phyloP scores from a whole-genome alignment of 2,888 invertebrate species.

The Leptura quadrifasciata region DNA sequence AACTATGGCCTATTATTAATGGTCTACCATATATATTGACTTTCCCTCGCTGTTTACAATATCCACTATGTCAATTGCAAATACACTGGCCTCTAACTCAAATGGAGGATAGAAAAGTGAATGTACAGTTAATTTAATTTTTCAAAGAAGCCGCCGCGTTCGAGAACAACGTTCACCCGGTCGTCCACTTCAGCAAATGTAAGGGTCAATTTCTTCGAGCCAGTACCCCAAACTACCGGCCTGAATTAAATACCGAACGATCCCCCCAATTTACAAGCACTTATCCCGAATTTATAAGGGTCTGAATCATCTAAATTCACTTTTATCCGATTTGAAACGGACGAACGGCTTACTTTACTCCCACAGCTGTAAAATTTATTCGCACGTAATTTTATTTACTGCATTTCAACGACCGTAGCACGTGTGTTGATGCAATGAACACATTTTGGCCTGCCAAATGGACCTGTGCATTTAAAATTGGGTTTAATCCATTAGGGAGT shows the following conservation, averaged over 20 bases:
- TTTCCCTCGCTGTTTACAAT: too few species aligned
- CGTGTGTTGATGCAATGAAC: slow-evolving; percentile 24
- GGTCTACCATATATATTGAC: too few species aligned
- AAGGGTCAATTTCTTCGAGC: background rate
- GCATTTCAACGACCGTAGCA: slow-evolving; percentile 13
- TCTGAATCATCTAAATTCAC: slow-evolving; percentile 18
- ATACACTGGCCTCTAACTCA: too few species aligned
- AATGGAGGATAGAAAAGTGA: background rate
- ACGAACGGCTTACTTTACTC: slow-evolving; percentile 4
- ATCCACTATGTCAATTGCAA: too few species aligned
- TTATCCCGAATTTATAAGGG: slow-evolving; percentile 11
- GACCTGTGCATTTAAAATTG: slow-evolving; percentile 4
- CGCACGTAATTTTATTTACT: slow-evolving; percentile 18
- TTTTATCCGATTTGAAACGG: slow-evolving; percentile 15
- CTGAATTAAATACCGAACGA: background rate
- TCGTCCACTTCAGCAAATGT: background rate
- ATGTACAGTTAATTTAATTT: background rate
- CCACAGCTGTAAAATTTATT: slow-evolving; percentile 12
- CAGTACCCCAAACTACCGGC: background rate
- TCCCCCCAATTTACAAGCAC: background rate
- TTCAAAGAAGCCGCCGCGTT: background rate
- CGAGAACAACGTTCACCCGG: background rate
- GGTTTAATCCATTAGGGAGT: slow-evolving; percentile 12
- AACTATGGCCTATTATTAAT: too few species aligned
- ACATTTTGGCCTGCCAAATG: slow-evolving; percentile 11